These are phyloP conservation scores for Listronotus oregonensis DNA, from an alignment of 1,140 invertebrate genomes.

Conservation along the genomic window DNA sequence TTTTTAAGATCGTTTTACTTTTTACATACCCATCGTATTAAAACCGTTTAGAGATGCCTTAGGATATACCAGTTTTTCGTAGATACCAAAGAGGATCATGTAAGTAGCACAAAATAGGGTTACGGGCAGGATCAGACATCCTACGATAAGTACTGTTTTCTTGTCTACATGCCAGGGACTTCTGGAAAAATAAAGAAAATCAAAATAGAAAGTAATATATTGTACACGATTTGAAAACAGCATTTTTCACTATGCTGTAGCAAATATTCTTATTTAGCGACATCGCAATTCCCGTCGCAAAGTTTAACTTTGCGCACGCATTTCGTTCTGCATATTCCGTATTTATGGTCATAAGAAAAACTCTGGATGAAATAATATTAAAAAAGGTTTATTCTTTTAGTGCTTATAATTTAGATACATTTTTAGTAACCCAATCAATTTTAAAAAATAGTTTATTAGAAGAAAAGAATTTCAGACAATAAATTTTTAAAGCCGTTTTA, in stretches of 20 bases:
- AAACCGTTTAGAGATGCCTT: slow-evolving; percentile 22
- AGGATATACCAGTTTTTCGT: slow-evolving; percentile 40
- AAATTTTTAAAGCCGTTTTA: too few relatives aligned
- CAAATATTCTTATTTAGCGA: background rate
- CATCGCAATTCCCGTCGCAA: too few relatives aligned
- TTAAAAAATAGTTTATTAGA: too few relatives aligned
- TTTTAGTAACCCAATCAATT: too few relatives aligned
- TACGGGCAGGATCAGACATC: slow-evolving; percentile 37
- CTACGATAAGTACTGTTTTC: slow-evolving; percentile 35
- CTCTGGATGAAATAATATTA: too few relatives aligned
- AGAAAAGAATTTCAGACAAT: too few relatives aligned
- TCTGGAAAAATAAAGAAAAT: slow-evolving; percentile 28
- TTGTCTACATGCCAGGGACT: slow-evolving; percentile 22
- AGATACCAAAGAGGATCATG: slow-evolving; percentile 41
- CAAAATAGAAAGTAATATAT: too few relatives aligned
- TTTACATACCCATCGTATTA: slow-evolving; percentile 3
- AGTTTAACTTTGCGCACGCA: too few relatives aligned
- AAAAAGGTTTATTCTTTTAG: too few relatives aligned
- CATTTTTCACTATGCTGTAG: background rate
- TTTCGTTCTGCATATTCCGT: too few relatives aligned
- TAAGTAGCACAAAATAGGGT: slow-evolving; percentile 42
- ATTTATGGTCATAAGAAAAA: too few relatives aligned
- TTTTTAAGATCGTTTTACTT: background rate
- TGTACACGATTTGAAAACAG: background rate
- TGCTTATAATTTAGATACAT: too few relatives aligned